Evolutionary conservation across 1,140 invertebrate genomes (phyloP), one percentile per base, ranked within the genome.

Genomic region (Drosophila mojavensis): DNA sequence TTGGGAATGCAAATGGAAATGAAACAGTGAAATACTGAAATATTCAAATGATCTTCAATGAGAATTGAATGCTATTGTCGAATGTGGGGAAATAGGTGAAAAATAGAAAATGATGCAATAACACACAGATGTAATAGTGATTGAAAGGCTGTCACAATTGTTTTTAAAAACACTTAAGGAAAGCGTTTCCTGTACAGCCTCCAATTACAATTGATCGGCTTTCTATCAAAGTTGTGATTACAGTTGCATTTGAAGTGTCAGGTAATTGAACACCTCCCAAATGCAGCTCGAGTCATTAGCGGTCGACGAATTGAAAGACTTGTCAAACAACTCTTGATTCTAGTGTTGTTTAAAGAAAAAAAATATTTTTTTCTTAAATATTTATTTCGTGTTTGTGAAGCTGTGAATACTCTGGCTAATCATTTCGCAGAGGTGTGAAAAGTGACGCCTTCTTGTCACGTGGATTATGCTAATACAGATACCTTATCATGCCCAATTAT

Each of bases 251-350:
- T 85, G 60, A 64, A 75, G 75, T 78, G 82, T 86, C 82, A 74
- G 65, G 75, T 79, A 85, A 85, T 86, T 71, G 75, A 86, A 86
- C 75, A 85, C 78, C 75, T 75, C 53, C 61, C 65, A 72, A 78
- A 81, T 78, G 66, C 43, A 39, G 11, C 66, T 69, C 68, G 75
- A 61, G 61, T 71, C 75, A 75, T 41, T 61, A 24, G 28, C 58
- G 62, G 71, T 50, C 65, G 17, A 30, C 10, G 43, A 54, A 7
- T 41, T 33, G 30, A 70, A 48, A 58, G 43, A n/a, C 47, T 45
- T 9, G 48, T 53, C 45, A 9, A 60, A 63, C 50, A 20, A 15
- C 59, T 62, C 30, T 6, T 53, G 33, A 68, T 53, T 24, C 15
- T 17, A 51, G 47, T 53, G 28, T 58, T 41, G 45, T 24, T 53